Conservation (phyloP, 2,888 invertebrate genomes). For the Caenorhabditis sp. region DNA sequence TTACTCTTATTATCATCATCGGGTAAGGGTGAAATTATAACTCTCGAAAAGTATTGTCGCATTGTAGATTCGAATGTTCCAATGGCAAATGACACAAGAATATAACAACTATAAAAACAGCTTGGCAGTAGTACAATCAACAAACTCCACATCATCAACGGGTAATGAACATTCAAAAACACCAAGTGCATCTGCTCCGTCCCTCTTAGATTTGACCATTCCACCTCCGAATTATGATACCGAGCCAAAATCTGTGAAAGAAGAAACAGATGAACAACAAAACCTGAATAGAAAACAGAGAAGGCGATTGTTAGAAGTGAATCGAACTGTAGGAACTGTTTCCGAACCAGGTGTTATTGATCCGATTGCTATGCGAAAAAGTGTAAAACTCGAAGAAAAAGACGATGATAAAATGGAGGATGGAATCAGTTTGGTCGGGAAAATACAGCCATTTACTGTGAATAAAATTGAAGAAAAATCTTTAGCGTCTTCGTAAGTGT, state of each 20-base stretch:
- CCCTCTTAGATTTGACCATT: conserved; percentile 1
- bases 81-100: conserved; percentile 38
- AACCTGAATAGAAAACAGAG: conserved; percentile 46
- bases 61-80: conserved; percentile 33
- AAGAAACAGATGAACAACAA: conserved; percentile 9
- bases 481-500: background rate
- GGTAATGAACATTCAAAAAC: background rate
- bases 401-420: too few species aligned
- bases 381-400: background rate
- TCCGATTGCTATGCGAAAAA: conserved; percentile 12
- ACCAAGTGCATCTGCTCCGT: background rate
- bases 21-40: conserved; percentile 8
- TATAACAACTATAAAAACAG: background rate
- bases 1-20: conserved; percentile 52
- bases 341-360: conserved; percentile 43
- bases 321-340: conserved; percentile 1
- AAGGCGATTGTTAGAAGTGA: conserved; percentile 40
- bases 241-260: background rate
- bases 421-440: background rate
- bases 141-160: too few species aligned
- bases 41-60: background rate
- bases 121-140: background rate
- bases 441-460: conserved; percentile 5
- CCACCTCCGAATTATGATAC: conserved; percentile 5
- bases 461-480: conserved; percentile 11